Percentiles rank a stretch among this genome's conserved stretches.
Conservation (phyloP, 2,797 vertebrate species). For the Pipistrellus nathusii region DNA sequence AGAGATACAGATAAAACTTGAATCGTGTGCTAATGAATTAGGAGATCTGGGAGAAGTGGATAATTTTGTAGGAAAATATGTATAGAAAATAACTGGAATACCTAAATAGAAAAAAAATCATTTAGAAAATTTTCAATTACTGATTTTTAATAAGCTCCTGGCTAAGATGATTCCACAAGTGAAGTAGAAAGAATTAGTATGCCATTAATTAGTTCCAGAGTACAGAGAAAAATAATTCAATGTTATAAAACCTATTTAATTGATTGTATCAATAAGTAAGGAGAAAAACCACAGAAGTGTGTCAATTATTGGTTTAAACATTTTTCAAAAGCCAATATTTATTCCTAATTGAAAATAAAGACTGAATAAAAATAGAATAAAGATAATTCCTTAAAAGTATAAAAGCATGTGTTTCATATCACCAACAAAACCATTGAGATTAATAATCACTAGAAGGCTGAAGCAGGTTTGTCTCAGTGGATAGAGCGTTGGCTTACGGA, state of each 20-base stretch:
- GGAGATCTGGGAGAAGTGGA: not conserved
- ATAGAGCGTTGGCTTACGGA: too few relatives aligned
- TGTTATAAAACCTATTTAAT: conserved; percentile 10
- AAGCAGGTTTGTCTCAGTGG: too few relatives aligned
- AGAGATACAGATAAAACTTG: not conserved
- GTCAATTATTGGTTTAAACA: not conserved
- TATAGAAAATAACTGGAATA: not conserved
- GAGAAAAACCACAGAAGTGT: not conserved
- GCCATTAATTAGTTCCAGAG: not conserved
- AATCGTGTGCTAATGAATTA: not conserved
- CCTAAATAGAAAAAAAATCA: not conserved
- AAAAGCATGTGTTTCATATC: not conserved
- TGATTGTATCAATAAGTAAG: not conserved
- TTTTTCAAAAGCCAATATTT: conserved; percentile 5
- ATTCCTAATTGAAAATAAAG: not conserved
- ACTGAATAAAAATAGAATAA: not conserved
- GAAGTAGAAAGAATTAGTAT: conserved; percentile 17
- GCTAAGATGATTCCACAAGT: not conserved
- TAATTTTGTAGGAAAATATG: conserved; percentile 13
- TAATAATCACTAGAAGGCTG: not conserved
- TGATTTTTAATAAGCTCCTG: not conserved
- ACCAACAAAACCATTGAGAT: not conserved
- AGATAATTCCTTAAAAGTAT: conserved; percentile 12
- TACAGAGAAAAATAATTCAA: conserved; percentile 11
- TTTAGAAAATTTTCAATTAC: not conserved